phyloP scores from a whole-genome alignment of 2,888 invertebrate species.

The Gymnoscelis rufifasciata region DNA sequence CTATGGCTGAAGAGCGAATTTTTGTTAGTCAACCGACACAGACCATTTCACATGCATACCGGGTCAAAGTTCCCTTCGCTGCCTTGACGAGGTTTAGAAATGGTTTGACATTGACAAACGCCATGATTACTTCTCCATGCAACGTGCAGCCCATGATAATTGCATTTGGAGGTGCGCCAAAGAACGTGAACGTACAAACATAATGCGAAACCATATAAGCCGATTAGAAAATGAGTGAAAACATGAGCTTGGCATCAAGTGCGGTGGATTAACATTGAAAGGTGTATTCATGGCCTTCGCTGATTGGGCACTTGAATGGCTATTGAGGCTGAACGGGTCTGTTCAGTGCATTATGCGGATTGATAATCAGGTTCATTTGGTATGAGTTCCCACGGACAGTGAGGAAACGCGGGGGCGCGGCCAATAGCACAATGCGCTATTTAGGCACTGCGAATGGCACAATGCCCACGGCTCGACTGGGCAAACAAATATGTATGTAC shows the following conservation, averaged over 20 bases:
- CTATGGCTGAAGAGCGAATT: too few relatives aligned
- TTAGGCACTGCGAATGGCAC: conserved; percentile 33
- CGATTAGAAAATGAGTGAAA: conserved; percentile 20
- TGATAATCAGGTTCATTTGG: conserved; percentile 9
- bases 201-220: conserved; percentile 18
- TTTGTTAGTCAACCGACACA: too few relatives aligned
- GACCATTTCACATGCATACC: too few relatives aligned
- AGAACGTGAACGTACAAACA: conserved; percentile 16
- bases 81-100: too few relatives aligned
- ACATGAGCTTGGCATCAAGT: conserved; percentile 11
- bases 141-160: conserved; percentile 25
- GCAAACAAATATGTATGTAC: too few relatives aligned
- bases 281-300: conserved; percentile 4
- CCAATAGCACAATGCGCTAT: conserved; percentile 54
- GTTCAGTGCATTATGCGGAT: conserved; percentile 9
- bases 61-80: too few relatives aligned
- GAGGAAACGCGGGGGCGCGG: conserved; percentile 54
- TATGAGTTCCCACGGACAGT: conserved; percentile 22
- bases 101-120: background rate
- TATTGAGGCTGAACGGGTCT: conserved; percentile 20
- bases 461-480: conserved; percentile 32
- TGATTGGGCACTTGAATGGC: conserved; percentile 13
- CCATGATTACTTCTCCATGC: conserved; percentile 23
- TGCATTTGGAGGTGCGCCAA: conserved; percentile 29
- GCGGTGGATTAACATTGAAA: conserved; percentile 13